Evolutionary conservation across 2,797 vertebrate species (phyloP), one percentile per base, ranked within the genome.

Genomic region (Epinephelus malabaricus): DNA sequence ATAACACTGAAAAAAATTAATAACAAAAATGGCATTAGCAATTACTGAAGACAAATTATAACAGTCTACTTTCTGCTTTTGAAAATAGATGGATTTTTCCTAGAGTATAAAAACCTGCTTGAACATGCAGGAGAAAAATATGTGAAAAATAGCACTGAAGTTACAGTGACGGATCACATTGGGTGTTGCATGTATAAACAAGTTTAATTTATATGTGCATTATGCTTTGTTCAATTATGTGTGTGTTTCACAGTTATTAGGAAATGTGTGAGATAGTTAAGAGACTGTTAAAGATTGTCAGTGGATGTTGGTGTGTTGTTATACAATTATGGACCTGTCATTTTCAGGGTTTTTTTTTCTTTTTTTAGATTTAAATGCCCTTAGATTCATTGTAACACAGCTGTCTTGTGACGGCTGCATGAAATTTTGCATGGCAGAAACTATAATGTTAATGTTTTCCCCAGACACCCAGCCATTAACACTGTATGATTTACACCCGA

Each of bases 401-500:
- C 61, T 45, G 69, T 62, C 13, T 59, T 74, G 27, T 1, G 40
- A 53, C 21, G 60, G 27, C 54, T 58, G 14, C 8, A 14, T 50
- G 18, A 66, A 47, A 76, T 62, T 69, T 59, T 75, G 60, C 74
- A 73, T 47, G 45, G 69, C 30, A 69, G 60, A 73, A 64, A 58
- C 45, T 69, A 14, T 50, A 23, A 86, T 76, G 76, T 85, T 79
- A 46, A 78, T 84, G 62, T 85, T 77, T 53, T 75, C 61, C 68
- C 65, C 53, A 72, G 82, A 82, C 80, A 45, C 14, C 53, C 62
- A 3, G 51, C 67, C 75, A 69, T 89, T 88, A 84, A 82, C 65
- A 49, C 74, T 78, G 78, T 73, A 58, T 88, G 84, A 88, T 88
- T 92, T 88, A 77, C 84, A 86, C 85, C 73, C 69, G 70, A 59